These are phyloP conservation scores for Sus cebifrons DNA, from an alignment of 2,797 vertebrate genomes.

Conservation along the genomic window DNA sequence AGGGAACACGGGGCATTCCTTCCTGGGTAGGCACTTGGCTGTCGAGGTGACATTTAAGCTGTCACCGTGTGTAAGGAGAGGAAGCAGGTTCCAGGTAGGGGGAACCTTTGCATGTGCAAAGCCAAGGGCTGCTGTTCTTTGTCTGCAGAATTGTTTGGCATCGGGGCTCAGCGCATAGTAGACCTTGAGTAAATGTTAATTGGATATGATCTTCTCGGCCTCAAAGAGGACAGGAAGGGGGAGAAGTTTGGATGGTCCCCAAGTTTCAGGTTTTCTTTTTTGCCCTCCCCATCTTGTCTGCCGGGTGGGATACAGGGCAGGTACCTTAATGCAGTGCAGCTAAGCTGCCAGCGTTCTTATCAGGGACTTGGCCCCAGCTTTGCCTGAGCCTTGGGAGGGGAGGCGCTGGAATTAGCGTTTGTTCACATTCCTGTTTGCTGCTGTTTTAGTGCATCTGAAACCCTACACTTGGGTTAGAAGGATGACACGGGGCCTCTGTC, in stretches of 20 bases:
- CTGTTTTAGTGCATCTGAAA: background rate
- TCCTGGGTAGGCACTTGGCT: background rate
- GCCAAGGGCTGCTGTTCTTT: background rate
- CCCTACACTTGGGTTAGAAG: background rate
- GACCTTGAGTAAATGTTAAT: background rate
- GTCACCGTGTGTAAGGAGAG: background rate
- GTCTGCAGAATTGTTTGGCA: background rate
- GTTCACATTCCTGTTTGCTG: background rate
- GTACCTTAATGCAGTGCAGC: accelerated
- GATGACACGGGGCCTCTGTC: background rate
- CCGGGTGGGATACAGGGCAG: accelerated
- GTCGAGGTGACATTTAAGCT: background rate
- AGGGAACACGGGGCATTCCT: background rate
- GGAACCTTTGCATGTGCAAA: background rate
- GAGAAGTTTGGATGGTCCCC: background rate
- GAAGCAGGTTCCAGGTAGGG: background rate
- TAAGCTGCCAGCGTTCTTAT: background rate
- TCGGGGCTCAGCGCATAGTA: background rate
- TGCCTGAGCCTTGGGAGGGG: background rate
- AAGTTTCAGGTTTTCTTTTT: background rate
- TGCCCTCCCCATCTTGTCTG: background rate
- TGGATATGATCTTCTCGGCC: background rate
- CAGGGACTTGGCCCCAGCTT: background rate
- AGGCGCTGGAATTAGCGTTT: background rate
- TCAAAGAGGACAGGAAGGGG: background rate